Conservation (phyloP, 2,113 vertebrate species). For the Empidonax traillii region DNA sequence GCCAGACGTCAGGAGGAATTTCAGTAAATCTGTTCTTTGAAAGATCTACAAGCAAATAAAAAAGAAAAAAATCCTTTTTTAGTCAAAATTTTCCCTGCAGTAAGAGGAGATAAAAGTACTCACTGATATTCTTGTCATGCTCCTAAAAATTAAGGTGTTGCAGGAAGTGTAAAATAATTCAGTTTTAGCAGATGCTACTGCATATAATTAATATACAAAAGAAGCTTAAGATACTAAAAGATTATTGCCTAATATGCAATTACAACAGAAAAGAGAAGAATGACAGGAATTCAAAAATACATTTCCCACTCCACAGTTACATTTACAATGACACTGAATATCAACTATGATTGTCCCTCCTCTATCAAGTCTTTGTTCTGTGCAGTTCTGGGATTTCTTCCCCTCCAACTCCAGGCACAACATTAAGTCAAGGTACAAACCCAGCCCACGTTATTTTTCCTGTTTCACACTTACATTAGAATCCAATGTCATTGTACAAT, state of each 20-base stretch:
- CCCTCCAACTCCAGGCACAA: neutral
- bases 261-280: neutral
- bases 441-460: neutral
- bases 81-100: neutral
- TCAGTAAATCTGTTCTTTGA: slow-evolving; percentile 96
- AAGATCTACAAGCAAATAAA: slow-evolving; percentile 79
- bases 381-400: neutral
- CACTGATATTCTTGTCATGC: neutral
- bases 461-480: neutral
- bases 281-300: neutral
- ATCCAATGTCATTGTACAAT: neutral
- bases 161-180: slow-evolving; percentile 46
- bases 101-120: neutral
- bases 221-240: neutral
- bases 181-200: slow-evolving; percentile 9
- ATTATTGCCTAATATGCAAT: neutral
- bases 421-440: neutral
- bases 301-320: neutral
- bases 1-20: slow-evolving; percentile 92
- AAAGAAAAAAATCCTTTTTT: neutral
- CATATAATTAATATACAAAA: slow-evolving; percentile 27
- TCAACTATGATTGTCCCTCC: neutral
- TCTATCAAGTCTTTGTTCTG: neutral
- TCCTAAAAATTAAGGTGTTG: slow-evolving; percentile 19
- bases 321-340: neutral